Evolutionary conservation across 1,140 invertebrate genomes (phyloP).

Genomic region (Nebria ingens): DNA sequence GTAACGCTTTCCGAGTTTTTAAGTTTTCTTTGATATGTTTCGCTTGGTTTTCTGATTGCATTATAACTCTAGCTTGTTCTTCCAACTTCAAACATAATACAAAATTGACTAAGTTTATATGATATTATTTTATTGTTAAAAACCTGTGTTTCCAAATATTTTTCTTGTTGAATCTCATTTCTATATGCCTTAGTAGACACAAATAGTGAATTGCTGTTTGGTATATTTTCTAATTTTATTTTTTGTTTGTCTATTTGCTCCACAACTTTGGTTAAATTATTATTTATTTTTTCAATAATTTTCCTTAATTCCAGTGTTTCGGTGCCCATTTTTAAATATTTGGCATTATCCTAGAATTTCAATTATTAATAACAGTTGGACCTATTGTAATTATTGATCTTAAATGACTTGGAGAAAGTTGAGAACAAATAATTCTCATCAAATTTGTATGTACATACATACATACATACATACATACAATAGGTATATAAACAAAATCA

Average conservation of each 20-base stretch:
- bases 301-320: neutral
- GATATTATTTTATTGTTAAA: slow-evolving; percentile 1
- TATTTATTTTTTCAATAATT: neutral
- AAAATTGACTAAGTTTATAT: neutral
- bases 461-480: no score
- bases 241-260: neutral
- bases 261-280: neutral
- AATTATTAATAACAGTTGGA: neutral
- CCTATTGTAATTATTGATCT: no score
- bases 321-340: neutral
- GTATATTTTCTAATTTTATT: neutral
- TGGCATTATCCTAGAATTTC: neutral
- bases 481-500: no score
- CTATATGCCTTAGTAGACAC: neutral
- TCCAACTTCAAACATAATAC: neutral
- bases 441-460: neutral
- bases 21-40: neutral
- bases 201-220: neutral
- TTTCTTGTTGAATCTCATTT: neutral
- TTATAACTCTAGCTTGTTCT: neutral
- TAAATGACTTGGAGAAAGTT: no score
- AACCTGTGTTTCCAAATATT: neutral
- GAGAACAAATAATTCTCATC: no score
- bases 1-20: neutral
- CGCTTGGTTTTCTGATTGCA: neutral